Percentiles rank a stretch among this genome's conserved stretches.
phyloP scores from a whole-genome alignment of 2,888 invertebrate species.

The Nebria brevicollis region DNA sequence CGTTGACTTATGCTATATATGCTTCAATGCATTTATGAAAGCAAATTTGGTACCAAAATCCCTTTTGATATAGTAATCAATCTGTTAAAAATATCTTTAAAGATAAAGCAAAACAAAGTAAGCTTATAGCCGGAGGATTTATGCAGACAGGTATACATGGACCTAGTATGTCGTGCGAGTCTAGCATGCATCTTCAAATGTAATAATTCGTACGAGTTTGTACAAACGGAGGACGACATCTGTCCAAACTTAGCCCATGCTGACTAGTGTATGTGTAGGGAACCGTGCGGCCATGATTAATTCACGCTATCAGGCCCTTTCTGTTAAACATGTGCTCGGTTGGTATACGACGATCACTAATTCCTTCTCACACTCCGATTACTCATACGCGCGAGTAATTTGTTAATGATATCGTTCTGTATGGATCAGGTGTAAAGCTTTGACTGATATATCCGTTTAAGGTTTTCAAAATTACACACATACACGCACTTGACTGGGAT shows the following conservation, averaged over 20 bases:
- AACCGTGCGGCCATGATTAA: not conserved
- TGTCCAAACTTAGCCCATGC: slow-evolving; percentile 14
- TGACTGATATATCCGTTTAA: slow-evolving; percentile 10
- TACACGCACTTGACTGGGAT: not conserved
- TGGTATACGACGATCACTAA: not conserved
- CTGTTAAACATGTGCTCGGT: slow-evolving; percentile 17
- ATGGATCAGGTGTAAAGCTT: slow-evolving; percentile 9
- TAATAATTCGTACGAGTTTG: slow-evolving; percentile 11
- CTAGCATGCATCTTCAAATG: slow-evolving; percentile 7
- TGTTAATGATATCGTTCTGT: slow-evolving; percentile 17
- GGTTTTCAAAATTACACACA: not conserved
- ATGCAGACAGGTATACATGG: slow-evolving; percentile 13
- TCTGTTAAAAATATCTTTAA: not conserved
- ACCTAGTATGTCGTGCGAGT: not conserved
- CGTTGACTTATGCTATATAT: no score
- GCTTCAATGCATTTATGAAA: no score
- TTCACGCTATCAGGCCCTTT: slow-evolving; percentile 5
- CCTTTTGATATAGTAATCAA: no score
- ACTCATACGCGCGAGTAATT: slow-evolving; percentile 5
- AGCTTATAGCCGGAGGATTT: slow-evolving; percentile 18
- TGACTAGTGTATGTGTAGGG: not conserved
- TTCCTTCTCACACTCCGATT: not conserved
- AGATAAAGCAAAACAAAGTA: slow-evolving; percentile 19
- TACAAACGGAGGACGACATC: slow-evolving; percentile 1
- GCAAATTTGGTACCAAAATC: no score